A percentile compares a stretch with the other conserved stretches of the same genome.
Evolutionary conservation across 2,888 invertebrate species (phyloP).

Genomic region (Ceramica pisi): DNA sequence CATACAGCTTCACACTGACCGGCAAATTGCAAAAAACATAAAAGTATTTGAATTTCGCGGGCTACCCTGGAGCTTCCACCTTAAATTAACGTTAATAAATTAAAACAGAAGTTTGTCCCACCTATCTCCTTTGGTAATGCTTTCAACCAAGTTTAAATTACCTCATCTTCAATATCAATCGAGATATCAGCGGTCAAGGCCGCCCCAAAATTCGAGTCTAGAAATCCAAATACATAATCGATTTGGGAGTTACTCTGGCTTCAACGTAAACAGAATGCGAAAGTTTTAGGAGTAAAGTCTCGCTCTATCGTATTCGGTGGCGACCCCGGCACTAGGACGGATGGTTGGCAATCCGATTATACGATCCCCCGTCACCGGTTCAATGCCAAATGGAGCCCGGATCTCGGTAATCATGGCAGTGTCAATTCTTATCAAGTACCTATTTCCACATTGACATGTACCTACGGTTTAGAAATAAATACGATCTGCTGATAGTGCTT

Average conservation of each 20-base stretch:
- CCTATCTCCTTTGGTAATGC: constrained; percentile 1
- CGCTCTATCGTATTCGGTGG: constrained; percentile 47
- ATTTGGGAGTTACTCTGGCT: constrained; percentile 36
- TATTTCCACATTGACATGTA: constrained; percentile 44
- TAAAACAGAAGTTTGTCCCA: background rate
- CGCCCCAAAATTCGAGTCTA: constrained; percentile 6
- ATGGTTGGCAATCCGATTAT: constrained; percentile 75
- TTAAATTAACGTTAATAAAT: background rate
- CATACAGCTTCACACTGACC: no score
- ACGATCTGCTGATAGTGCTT: constrained; percentile 10
- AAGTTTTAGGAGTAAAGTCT: constrained; percentile 45
- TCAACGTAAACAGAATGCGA: constrained; percentile 34
- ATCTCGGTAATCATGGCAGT: constrained; percentile 72
- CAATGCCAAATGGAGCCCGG: constrained; percentile 65
- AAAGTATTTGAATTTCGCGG: no score
- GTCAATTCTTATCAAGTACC: constrained; percentile 67
- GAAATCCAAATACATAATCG: constrained; percentile 36
- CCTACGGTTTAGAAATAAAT: constrained; percentile 32
- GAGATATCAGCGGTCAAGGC: constrained; percentile 31
- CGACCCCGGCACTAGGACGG: constrained; percentile 56
- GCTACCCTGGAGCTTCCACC: no score
- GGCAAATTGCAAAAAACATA: no score
- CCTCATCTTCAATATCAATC: constrained; percentile 41
- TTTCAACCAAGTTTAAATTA: constrained; percentile 26
- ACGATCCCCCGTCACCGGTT: constrained; percentile 70